These are phyloP conservation scores for Trematocara stigmaticum DNA, from an alignment of 2,113 vertebrate genomes.

Conservation along the genomic window DNA sequence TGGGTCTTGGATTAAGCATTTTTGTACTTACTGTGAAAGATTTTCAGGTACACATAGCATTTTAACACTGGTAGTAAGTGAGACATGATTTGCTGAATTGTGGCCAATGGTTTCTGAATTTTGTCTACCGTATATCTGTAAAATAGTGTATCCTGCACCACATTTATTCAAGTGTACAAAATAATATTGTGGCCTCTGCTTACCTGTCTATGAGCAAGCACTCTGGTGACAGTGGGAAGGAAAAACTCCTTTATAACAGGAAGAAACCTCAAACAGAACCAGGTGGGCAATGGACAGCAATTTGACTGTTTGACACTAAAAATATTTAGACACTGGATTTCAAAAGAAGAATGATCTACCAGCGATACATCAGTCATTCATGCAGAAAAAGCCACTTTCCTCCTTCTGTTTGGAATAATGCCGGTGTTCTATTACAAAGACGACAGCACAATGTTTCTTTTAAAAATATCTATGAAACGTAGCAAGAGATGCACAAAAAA, in stretches of 20 bases:
- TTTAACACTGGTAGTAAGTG: neutral
- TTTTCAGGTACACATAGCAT: neutral
- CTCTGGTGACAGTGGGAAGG: neutral
- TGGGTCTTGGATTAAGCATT: neutral
- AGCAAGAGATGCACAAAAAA: neutral
- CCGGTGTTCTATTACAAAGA: neutral
- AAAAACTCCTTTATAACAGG: neutral
- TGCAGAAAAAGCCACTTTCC: neutral
- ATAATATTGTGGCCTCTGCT: neutral
- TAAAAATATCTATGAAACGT: neutral
- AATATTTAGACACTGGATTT: neutral
- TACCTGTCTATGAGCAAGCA: neutral
- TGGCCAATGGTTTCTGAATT: neutral
- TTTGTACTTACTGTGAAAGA: neutral
- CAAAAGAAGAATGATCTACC: neutral
- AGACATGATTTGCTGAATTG: neutral
- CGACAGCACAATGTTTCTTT: neutral
- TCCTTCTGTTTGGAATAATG: slow-evolving; percentile 3
- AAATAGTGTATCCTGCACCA: neutral
- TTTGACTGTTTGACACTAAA: neutral
- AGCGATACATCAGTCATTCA: neutral
- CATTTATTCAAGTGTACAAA: neutral
- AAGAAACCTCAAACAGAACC: neutral
- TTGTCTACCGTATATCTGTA: neutral
- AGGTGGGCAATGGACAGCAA: neutral